Percentiles rank a stretch among this genome's conserved stretches.
phyloP scores from a whole-genome alignment of 2,797 vertebrate genomes.

The Enteromius unitaeniatus region DNA sequence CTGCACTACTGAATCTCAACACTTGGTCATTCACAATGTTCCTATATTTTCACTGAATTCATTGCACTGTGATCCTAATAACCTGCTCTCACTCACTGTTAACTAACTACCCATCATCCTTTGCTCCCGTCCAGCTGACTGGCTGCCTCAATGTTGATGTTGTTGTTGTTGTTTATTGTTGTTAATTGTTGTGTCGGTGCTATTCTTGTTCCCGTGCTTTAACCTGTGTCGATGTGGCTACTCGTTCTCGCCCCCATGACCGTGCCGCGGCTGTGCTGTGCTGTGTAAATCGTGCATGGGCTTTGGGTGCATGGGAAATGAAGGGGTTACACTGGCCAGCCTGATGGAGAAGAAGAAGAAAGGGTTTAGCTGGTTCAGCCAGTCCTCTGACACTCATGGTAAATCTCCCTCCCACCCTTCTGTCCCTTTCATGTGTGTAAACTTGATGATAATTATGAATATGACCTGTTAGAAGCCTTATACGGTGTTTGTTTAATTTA shows the following conservation, averaged over 20 bases:
- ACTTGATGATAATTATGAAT: not conserved
- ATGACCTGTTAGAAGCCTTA: slow-evolving; percentile 5
- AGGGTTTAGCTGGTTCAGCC: slow-evolving; percentile 94
- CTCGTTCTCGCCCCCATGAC: slow-evolving; percentile 73
- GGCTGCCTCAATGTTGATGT: slow-evolving; percentile 70
- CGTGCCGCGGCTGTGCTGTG: slow-evolving; percentile 63
- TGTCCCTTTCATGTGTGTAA: slow-evolving; percentile 48
- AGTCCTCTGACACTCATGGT: slow-evolving; percentile 96
- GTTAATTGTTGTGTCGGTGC: slow-evolving; percentile 71
- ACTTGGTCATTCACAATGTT: not conserved
- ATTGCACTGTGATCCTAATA: slow-evolving; percentile 65
- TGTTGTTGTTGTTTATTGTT: slow-evolving; percentile 74
- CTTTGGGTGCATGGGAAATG: slow-evolving; percentile 68
- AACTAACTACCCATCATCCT: slow-evolving; percentile 76
- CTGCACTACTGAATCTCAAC: not conserved
- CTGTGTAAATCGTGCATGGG: slow-evolving; percentile 82
- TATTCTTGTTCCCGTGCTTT: slow-evolving; percentile 70
- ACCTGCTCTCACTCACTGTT: slow-evolving; percentile 62
- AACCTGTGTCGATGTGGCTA: slow-evolving; percentile 79
- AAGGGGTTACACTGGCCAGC: slow-evolving; percentile 97
- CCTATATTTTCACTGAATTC: slow-evolving; percentile 14
- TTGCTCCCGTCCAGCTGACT: slow-evolving; percentile 74
- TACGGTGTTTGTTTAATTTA: not conserved
- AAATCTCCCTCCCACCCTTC: slow-evolving; percentile 80
- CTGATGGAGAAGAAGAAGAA: slow-evolving; percentile 98